These are phyloP conservation scores for Anoplius nigerrimus DNA, from an alignment of 2,888 invertebrate genomes.

Conservation along the genomic window DNA sequence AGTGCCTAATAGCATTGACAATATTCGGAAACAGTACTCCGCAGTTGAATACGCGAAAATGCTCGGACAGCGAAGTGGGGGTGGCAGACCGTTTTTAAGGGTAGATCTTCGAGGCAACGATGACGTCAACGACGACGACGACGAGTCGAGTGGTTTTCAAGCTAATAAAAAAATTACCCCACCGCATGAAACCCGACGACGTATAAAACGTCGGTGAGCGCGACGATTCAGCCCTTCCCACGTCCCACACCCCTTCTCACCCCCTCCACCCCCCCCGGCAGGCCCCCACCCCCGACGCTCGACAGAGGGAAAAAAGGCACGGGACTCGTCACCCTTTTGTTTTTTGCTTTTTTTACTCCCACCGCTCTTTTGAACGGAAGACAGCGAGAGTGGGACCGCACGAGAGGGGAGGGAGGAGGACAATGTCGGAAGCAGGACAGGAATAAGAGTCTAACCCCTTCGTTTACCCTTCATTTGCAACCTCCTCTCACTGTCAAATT, in stretches of 20 bases:
- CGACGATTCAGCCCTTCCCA: slow-evolving; percentile 49
- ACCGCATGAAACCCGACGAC: slow-evolving; percentile 62
- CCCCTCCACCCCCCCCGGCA: slow-evolving; percentile 15
- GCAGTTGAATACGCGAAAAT: too few species aligned
- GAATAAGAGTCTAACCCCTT: slow-evolving; percentile 1
- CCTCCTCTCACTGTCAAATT: neutral
- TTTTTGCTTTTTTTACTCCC: slow-evolving; percentile 31
- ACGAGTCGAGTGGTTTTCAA: slow-evolving; percentile 69
- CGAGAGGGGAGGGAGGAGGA: neutral
- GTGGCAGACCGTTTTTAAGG: slow-evolving; percentile 41
- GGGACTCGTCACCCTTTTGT: slow-evolving; percentile 54
- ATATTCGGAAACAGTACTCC: too few species aligned
- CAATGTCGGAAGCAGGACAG: neutral
- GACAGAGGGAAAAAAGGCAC: slow-evolving; percentile 41
- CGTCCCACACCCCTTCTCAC: neutral
- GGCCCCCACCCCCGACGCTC: slow-evolving; percentile 13
- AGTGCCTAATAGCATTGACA: too few species aligned
- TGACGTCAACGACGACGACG: slow-evolving; percentile 55
- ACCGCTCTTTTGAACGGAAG: slow-evolving; percentile 16
- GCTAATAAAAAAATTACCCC: slow-evolving; percentile 72
- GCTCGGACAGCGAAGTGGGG: too few species aligned
- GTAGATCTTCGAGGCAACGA: slow-evolving; percentile 43
- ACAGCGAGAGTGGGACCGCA: slow-evolving; percentile 7
- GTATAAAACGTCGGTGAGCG: slow-evolving; percentile 61
- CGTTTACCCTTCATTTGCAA: neutral